Evolutionary conservation across 2,888 invertebrate species (phyloP).

Genomic region (Apamea crenata): DNA sequence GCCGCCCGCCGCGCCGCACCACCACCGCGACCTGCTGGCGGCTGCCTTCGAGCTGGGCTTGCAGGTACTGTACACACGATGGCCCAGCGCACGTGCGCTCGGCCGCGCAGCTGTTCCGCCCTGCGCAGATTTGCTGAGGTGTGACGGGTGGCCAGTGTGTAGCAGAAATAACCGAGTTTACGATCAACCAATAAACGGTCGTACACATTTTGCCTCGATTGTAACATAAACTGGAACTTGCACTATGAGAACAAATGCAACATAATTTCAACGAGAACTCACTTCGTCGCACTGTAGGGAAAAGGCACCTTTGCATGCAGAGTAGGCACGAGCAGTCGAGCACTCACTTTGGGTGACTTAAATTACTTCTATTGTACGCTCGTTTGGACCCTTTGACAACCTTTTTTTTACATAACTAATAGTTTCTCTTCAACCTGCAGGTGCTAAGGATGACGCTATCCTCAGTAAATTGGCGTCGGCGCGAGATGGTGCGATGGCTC

Average conservation of each 20-base stretch:
- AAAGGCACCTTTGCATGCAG: background rate
- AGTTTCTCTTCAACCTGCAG: conserved; percentile 79
- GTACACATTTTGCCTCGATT: background rate
- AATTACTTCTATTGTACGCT: background rate
- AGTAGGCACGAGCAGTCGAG: background rate
- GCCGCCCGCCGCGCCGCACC: conserved; percentile 93
- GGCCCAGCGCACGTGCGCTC: background rate
- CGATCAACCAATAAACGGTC: no score
- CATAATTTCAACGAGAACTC: background rate
- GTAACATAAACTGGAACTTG: background rate
- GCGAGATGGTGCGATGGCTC: conserved; percentile 97
- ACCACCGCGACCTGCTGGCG: conserved; percentile 94
- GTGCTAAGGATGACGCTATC: conserved; percentile 95
- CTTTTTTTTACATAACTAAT: background rate
- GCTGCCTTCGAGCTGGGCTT: conserved; percentile 95
- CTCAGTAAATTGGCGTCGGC: conserved; percentile 94
- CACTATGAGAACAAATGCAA: background rate
- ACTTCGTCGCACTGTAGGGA: background rate
- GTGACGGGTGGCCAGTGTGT: background rate
- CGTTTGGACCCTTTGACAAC: no score
- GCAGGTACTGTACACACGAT: conserved; percentile 83
- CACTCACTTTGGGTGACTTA: background rate
- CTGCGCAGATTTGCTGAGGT: background rate
- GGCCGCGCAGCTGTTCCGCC: background rate
- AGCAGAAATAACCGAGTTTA: background rate